phyloP scores from a whole-genome alignment of 37 sponge, comb jelly and placozoan genomes.

The Cladorhizidae sp. region DNA sequence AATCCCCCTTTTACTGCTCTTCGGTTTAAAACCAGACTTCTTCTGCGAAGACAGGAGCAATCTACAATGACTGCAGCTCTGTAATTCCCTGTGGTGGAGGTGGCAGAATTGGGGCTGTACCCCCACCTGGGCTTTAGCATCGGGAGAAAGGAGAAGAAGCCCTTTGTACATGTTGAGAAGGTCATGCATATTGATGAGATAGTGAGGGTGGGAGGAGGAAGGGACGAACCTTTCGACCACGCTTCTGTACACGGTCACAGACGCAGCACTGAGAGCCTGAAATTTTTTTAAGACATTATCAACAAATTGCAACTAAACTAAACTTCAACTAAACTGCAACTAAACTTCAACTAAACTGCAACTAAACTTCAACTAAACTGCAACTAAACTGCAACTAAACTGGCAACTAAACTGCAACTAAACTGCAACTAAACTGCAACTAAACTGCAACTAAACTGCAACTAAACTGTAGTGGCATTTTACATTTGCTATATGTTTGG shows the following conservation, averaged over 20 bases:
- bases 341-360: too few species aligned
- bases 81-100: slow-evolving; percentile 27
- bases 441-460: too few species aligned
- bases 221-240: slow-evolving; percentile 27
- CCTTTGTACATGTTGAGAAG: slow-evolving; percentile 47
- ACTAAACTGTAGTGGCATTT: background rate
- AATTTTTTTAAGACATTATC: too few species aligned
- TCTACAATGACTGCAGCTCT: background rate
- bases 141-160: slow-evolving; percentile 40
- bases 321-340: too few species aligned
- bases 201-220: slow-evolving; percentile 43
- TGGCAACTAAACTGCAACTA: too few species aligned
- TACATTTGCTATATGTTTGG: slow-evolving; percentile 26
- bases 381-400: too few species aligned
- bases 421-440: too few species aligned
- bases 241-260: slow-evolving; percentile 36
- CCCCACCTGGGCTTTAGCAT: slow-evolving; percentile 21
- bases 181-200: slow-evolving; percentile 45
- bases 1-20: background rate
- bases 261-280: slow-evolving; percentile 53
- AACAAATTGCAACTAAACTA: too few species aligned
- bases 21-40: slow-evolving; percentile 3
- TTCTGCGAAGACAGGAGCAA: background rate
- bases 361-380: too few species aligned
- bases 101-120: slow-evolving; percentile 30